Base-by-base conservation (phyloP, 2,888 invertebrate genomes). In the Eupithecia vulgata region DNA sequence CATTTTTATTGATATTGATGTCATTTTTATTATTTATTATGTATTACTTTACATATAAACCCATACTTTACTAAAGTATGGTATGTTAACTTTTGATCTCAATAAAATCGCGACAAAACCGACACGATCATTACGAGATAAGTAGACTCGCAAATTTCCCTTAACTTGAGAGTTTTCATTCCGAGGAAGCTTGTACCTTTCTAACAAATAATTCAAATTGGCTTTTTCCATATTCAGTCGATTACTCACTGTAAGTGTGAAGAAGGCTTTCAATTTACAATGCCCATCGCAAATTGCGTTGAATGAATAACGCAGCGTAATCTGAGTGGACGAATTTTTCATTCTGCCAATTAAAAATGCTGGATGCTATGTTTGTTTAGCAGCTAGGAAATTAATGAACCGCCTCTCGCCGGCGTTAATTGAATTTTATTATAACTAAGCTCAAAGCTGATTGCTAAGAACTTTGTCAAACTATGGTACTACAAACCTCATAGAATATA, bases 401-500 rank as follows among this genome's bases (percentile, higher is more conserved):
- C 81, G 80, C 78, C 80, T 78, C 81, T 79, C 76, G 37, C 73
- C 75, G 79, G 81, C 76, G 70, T 73, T 78, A 81, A 68, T 80
- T 78, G 72, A 78, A 76, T 72, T 74, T 77, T 69, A 75, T 72
- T 70, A 66, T 66, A 73, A 74, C 78, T 74, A 68, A 74, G 74
- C 64, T 71, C 37, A 73, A 59, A 25, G 62, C 67, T 66, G 48
- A 35, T 42, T 59, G 57, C 64, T 40, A 37, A 61, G 25, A 25
- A 5, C 13, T 40, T 42, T 3, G 34, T 17, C 8, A 37, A 64
- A 64, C 8, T 61, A 34, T 12, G n/a, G 12, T 15, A 57, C 5
- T 66, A 70, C 76, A 83, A 93, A 98, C 98, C 98, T 96, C 97
- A 98, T 98, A 0, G 98, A 99, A 89, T 98, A 99, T 68, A 98